Evolutionary conservation across 2,113 vertebrate species (phyloP), one percentile per base, ranked within the genome.

Genomic region (Rostratula benghalensis): DNA sequence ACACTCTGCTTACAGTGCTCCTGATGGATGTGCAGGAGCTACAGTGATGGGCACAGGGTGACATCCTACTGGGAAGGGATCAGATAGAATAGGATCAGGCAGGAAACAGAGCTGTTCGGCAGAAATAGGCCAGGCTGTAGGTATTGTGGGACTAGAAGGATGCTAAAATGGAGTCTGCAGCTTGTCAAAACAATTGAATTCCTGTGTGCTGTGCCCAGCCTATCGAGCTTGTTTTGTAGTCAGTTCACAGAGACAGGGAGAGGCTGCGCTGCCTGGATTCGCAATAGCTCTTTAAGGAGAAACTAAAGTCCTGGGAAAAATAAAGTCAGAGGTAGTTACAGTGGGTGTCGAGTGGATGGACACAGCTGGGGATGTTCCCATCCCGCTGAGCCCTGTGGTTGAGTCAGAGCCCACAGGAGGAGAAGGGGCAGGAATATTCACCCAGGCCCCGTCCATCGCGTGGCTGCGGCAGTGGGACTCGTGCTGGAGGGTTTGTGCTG

Each of bases 401-500:
- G 79, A 81, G 43, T 68, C 48, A 81, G 64, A 77, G 60, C 70
- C 48, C 39, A 20, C 7, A 5, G 64, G 53, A 76, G 24, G 60
- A 33, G 53, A 86, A 80, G 28, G 64, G 37, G 37, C 79, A 90
- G 75, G 17, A 59, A 54, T 54, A 35, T 25, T 30, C 13, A 24
- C n/a, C 56, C 30, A 31, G 33, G 3, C 28, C 41, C 37, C 1
- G 0, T 43, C 25, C 4, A 1, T 4, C 22, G 19, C 41, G 43
- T 65, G 54, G 19, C 82, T 84, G 78, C 6, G 0, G 65, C 28
- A 31, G 35, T 7, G 18, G 51, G 46, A 35, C 46, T 56, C 1
- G 0, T 67, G 50, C 41, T 79, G 78, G 53, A 63, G 39, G 27
- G 25, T 54, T 54, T 54, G 53, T 54, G 51, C 12, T 61, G 43